Base-by-base conservation (phyloP, 2,888 invertebrate genomes). In the Caenorhabditis parvicauda region DNA sequence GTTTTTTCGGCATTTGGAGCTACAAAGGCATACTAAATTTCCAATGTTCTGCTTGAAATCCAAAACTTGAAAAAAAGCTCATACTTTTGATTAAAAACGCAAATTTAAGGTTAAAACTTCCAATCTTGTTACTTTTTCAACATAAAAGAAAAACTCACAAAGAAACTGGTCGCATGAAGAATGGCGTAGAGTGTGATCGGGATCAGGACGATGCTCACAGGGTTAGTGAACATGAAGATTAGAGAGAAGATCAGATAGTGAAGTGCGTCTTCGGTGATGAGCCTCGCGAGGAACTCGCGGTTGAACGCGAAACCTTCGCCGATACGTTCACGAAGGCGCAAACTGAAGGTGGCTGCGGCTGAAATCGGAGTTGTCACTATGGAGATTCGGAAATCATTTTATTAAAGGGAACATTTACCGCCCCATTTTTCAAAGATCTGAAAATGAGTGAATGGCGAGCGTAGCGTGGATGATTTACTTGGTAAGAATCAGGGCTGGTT, bases 191-290 rank as follows among this genome's bases (percentile, higher is more conserved):
- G 85, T 75, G 91, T 88, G 59, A 95, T 87, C 5, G 98, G 98
- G 60, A 91, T 86, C 74, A 96, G 84, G 21, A 91, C 91, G 86
- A 95, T 86, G 70, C 92, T 88, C 50, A 92, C 88, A 25, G 96
- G 93, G 55, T 89, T 86, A 32, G 89, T 89, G 82, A 90, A 92
- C 79, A 95, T 87, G 83, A 98, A 98, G 81, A 96, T 91, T 73
- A 94, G 84, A 43, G 93, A 91, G 84, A 90, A 98, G 84, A 96
- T 88, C 68, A 98, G 86, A 81, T 98, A 98, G 82, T 98, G 98
- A 65, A 91, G 93, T 75, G 93, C 92, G 73, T 86, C 86, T 83
- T 98, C 96, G 24, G 89, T 82, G 76, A 92, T 86, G 71, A 96
- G 84, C 48, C 87, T 84, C 6, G 87, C 86, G 59, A 95, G 83